These are phyloP conservation scores for Gymnoscopelus braueri DNA, from an alignment of 2,797 vertebrate genomes.

Conservation along the genomic window DNA sequence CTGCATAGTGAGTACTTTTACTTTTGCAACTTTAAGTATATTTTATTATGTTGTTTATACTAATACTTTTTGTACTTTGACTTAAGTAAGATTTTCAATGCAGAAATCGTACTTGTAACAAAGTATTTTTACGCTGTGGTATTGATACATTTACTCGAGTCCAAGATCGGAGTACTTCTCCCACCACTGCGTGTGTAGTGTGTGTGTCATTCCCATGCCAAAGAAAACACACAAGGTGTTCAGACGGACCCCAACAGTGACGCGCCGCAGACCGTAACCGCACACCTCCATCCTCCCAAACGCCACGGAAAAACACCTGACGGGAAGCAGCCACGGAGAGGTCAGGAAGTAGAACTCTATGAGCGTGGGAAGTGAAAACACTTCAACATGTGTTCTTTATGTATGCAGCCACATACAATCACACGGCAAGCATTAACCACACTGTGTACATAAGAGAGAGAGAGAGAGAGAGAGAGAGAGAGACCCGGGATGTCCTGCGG, in stretches of 20 bases:
- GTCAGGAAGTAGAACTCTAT: constrained; percentile 21
- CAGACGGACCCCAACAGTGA: not conserved
- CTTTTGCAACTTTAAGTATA: no score
- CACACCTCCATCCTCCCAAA: constrained; percentile 13
- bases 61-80: no score
- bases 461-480: not conserved
- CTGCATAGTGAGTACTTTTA: no score
- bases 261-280: not conserved
- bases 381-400: constrained; percentile 50
- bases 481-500: constrained; percentile 60
- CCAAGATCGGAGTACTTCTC: no score
- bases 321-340: constrained; percentile 4
- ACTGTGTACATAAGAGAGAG: constrained; percentile 66
- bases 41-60: no score
- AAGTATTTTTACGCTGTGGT: no score
- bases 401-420: constrained; percentile 36
- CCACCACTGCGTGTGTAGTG: not conserved
- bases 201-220: not conserved
- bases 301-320: constrained; percentile 13
- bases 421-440: constrained; percentile 68
- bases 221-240: not conserved
- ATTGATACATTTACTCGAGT: no score
- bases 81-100: no score
- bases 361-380: constrained; percentile 30
- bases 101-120: no score